Evolutionary conservation across 2,113 vertebrate genomes (phyloP), one percentile per base, ranked within the genome.

Genomic region (Indicator indicator): DNA sequence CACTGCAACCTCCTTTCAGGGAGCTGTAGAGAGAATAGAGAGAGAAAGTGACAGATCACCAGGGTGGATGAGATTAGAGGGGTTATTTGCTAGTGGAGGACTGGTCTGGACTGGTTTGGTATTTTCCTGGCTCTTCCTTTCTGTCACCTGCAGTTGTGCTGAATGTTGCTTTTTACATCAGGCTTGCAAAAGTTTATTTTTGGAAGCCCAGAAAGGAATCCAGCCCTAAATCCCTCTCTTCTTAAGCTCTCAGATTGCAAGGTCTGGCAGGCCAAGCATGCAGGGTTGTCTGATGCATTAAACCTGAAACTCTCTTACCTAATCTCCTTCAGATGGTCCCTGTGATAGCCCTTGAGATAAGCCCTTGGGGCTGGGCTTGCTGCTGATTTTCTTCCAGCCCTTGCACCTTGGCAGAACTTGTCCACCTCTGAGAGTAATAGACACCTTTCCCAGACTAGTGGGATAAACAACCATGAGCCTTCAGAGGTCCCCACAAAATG

Each of bases 171-270:
- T 83, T 88, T 65, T 23, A 40, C 84, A 54, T 11, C 1, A 0
- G 48, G 8, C 73, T 86, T 5, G 24, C 78, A 20, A 7, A 84
- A 40, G 92, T 97, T 98, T 98, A 93, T 98, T 98, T 98, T 97
- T 70, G 95, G 95, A 96, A 96, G 89, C 92, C 93, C 67, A 59
- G 79, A 16, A 86, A 97, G 93, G 94, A 97, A 98, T 97, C 96
- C 95, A 69, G 36, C 89, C 96, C 96, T 95, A 84, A 85, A 95
- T 85, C 92, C 95, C 88, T 90, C 93, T 97, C 95, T 72, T 81
- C 92, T 96, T 76, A 70, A 93, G 72, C 94, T 95, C 97, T 97
- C 96, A 13, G 87, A 48, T 97, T 96, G 83, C 97, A 97, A 63
- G 93, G 89, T 90, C 97, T 83, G 89, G 46, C 68, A 64, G 86